These are phyloP conservation scores for Lysiphlebus fabarum DNA, from an alignment of 1,140 invertebrate genomes.

Conservation along the genomic window DNA sequence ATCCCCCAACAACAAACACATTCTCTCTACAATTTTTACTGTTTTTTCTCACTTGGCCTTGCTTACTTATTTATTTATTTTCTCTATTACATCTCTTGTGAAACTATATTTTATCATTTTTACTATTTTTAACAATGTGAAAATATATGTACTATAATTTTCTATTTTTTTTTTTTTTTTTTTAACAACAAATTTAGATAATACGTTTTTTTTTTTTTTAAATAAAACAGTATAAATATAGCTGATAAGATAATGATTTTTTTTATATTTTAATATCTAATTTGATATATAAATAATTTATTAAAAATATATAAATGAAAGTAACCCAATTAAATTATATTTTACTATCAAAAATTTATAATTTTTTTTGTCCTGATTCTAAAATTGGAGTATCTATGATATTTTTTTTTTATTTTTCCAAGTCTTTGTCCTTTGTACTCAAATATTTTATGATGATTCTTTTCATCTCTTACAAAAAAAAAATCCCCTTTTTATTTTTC, in stretches of 20 bases:
- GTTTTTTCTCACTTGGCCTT: conserved; percentile 43
- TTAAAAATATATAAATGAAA: too few species aligned
- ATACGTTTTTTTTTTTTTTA: too few species aligned
- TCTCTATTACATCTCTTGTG: too few species aligned
- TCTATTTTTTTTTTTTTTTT: neutral
- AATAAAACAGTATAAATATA: too few species aligned
- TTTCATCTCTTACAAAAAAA: too few species aligned
- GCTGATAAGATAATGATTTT: too few species aligned
- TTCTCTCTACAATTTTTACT: conserved; percentile 55
- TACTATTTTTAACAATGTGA: neutral
- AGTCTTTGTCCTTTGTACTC: conserved; percentile 35
- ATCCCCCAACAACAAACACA: conserved; percentile 39
- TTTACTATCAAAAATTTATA: too few species aligned
- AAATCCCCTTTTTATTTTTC: conserved; percentile 30
- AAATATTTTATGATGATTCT: too few species aligned
- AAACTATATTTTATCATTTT: neutral
- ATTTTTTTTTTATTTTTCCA: conserved; percentile 23
- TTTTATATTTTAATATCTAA: too few species aligned
- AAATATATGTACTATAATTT: conserved; percentile 2
- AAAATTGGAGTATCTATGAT: neutral
- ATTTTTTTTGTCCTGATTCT: neutral
- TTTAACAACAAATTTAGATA: too few species aligned
- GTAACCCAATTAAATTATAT: too few species aligned
- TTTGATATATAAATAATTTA: neutral
- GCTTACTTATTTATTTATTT: conserved; percentile 26